Conservation (phyloP, 2,888 invertebrate species). For the Abscondita cerata region DNA sequence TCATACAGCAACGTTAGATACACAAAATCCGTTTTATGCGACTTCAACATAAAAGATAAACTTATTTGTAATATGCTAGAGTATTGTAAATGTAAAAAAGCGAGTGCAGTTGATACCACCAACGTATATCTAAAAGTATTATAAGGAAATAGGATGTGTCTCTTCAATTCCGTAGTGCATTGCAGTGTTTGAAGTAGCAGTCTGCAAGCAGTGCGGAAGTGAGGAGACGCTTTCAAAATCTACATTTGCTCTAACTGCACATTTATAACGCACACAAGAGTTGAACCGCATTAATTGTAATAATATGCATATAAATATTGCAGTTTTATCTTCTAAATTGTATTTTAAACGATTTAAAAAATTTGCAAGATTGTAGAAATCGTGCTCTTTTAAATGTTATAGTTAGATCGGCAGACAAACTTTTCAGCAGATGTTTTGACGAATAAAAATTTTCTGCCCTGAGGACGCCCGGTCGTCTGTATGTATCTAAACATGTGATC, state of each 20-base stretch:
- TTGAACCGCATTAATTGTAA: too few species aligned
- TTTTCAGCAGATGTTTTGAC: too few species aligned
- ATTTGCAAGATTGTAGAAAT: too few species aligned
- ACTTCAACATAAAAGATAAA: not conserved
- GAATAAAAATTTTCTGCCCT: too few species aligned
- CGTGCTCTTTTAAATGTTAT: too few species aligned
- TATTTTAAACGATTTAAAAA: too few species aligned
- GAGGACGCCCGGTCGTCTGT: too few species aligned
- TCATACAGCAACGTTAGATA: not conserved
- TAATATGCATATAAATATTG: too few species aligned
- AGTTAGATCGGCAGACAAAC: too few species aligned
- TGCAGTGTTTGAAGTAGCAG: slow-evolving; percentile 80
- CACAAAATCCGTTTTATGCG: not conserved
- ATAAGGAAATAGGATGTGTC: slow-evolving; percentile 61
- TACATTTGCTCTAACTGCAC: slow-evolving; percentile 32
- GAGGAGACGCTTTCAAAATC: slow-evolving; percentile 61
- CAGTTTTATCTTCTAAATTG: too few species aligned
- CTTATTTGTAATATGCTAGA: not conserved
- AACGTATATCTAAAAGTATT: slow-evolving; percentile 7
- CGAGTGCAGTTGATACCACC: not conserved
- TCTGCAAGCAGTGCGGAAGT: slow-evolving; percentile 96
- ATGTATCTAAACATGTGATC: too few species aligned
- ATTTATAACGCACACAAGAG: too few species aligned
- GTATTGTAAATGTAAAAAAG: not conserved
- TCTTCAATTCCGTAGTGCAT: slow-evolving; percentile 97